A percentile compares a stretch with the other conserved stretches of the same genome.
These are phyloP conservation scores for Exephanes ischioxanthus DNA, from an alignment of 2,888 invertebrate genomes.

Conservation along the genomic window DNA sequence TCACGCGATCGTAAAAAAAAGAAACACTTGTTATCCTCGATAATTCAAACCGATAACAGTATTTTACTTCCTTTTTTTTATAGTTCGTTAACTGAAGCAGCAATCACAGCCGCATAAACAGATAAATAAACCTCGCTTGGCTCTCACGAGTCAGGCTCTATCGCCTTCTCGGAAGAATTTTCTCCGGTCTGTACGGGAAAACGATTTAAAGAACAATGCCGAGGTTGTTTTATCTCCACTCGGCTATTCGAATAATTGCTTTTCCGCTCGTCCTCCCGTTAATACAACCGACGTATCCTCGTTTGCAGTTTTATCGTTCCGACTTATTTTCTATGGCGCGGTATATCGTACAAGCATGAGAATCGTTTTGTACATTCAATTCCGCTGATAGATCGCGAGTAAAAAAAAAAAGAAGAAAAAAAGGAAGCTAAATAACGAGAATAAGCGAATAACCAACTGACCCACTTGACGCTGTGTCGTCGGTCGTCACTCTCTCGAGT, in stretches of 20 bases:
- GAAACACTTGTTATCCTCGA: neutral
- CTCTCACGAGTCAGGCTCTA: neutral
- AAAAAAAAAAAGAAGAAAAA: neutral
- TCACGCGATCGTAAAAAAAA: constrained; percentile 36
- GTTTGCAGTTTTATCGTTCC: neutral
- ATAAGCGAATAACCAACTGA: constrained; percentile 66
- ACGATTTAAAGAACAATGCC: constrained; percentile 47
- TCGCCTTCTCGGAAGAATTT: neutral
- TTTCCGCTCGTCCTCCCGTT: neutral
- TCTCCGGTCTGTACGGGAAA: constrained; percentile 1
- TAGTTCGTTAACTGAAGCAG: neutral
- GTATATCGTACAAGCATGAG: constrained; percentile 3
- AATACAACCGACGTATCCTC: neutral
- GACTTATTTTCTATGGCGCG: neutral
- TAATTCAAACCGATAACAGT: constrained; percentile 22
- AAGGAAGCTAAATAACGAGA: constrained; percentile 51
- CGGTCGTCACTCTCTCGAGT: constrained; percentile 58
- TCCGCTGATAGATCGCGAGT: neutral
- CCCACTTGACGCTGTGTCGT: constrained; percentile 54
- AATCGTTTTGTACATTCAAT: constrained; percentile 11
- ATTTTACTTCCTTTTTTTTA: constrained; percentile 9
- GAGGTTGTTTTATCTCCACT: constrained; percentile 10
- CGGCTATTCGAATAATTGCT: constrained; percentile 24
- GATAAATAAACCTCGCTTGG: neutral
- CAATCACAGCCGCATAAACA: neutral